These are phyloP conservation scores for Cisticola juncidis DNA, from an alignment of 2,113 vertebrate genomes.

Conservation along the genomic window DNA sequence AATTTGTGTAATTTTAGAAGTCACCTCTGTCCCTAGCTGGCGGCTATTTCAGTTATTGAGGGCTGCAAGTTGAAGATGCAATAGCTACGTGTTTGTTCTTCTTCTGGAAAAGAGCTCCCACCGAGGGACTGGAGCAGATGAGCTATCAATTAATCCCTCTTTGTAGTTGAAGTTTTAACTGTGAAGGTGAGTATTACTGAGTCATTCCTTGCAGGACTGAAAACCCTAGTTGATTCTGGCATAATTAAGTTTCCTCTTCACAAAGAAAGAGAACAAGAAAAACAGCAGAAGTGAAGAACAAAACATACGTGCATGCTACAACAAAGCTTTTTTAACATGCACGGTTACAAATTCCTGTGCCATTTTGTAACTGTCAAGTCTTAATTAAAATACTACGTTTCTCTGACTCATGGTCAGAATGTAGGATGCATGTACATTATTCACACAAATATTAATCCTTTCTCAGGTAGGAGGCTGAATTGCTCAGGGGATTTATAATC, in stretches of 20 bases:
- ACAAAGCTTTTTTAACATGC: neutral
- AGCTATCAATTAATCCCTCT: slow-evolving; percentile 36
- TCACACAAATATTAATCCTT: slow-evolving; percentile 51
- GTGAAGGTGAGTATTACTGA: slow-evolving; percentile 51
- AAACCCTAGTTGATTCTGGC: neutral
- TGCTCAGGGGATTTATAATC: slow-evolving; percentile 23
- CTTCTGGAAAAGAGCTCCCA: neutral
- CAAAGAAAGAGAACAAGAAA: neutral
- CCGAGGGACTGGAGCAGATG: neutral
- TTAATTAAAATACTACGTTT: slow-evolving; percentile 57
- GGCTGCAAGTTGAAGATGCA: neutral
- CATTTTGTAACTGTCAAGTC: slow-evolving; percentile 29
- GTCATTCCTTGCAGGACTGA: slow-evolving; percentile 12
- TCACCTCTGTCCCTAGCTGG: neutral
- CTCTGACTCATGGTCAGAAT: slow-evolving; percentile 57
- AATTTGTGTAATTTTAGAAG: neutral
- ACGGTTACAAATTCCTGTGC: slow-evolving; percentile 14
- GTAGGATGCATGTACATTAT: slow-evolving; percentile 49
- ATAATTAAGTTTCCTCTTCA: slow-evolving; percentile 19
- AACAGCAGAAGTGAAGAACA: slow-evolving; percentile 24
- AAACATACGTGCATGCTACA: neutral
- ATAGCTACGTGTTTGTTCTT: neutral
- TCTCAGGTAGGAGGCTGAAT: slow-evolving; percentile 48
- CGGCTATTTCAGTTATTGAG: neutral
- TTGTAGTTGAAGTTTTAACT: slow-evolving; percentile 13